Percentiles rank a stretch among this genome's conserved stretches.
Evolutionary conservation across 2,888 invertebrate species (phyloP).

Genomic region (Macrosiphum euphorbiae): DNA sequence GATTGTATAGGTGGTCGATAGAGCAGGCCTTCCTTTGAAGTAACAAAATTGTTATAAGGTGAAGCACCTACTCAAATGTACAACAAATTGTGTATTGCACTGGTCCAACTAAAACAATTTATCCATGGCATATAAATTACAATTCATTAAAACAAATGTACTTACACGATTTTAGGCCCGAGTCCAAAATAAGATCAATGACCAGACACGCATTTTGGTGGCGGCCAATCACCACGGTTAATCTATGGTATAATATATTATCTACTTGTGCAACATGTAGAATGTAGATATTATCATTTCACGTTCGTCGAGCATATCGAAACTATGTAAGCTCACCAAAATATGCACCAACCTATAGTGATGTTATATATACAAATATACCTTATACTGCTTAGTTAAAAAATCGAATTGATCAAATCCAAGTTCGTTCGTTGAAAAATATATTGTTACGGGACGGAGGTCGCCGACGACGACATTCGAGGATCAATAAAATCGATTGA

Average conservation of each 20-base stretch:
- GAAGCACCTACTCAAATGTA: neutral
- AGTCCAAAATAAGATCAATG: neutral
- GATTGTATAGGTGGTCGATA: neutral
- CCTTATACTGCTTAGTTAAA: neutral
- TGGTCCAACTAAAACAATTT: neutral
- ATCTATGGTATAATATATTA: neutral
- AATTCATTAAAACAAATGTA: neutral
- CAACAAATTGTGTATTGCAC: neutral
- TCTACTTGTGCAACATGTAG: neutral
- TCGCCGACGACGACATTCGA: neutral
- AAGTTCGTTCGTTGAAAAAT: neutral
- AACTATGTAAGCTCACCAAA: neutral
- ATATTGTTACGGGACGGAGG: neutral
- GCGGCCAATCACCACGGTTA: neutral
- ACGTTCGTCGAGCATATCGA: neutral
- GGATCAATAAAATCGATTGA: neutral
- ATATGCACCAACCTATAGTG: neutral
- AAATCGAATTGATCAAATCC: neutral
- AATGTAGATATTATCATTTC: neutral
- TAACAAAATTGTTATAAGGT: neutral
- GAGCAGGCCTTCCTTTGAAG: neutral
- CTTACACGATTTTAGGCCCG: neutral
- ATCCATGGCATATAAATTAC: neutral
- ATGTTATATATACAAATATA: neutral
- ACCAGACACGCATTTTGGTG: neutral